Conservation (phyloP, 1,140 invertebrate genomes). For the Oryctes rhinoceros region DNA sequence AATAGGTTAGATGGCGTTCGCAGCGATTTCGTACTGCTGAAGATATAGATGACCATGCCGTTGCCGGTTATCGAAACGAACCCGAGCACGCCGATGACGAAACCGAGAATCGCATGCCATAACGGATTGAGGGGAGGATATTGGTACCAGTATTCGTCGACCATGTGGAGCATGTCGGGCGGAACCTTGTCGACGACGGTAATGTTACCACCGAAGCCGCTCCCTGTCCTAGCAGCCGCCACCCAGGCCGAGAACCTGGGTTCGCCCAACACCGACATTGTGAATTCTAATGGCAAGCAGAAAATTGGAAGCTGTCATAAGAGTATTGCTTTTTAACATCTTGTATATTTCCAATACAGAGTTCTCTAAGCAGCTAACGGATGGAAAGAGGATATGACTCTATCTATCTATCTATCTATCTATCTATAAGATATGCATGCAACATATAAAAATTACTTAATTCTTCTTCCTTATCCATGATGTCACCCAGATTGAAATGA, state of each 20-base stretch:
- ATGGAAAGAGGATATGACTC: too few relatives aligned
- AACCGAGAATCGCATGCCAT: conserved; percentile 81
- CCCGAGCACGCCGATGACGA: conserved; percentile 77
- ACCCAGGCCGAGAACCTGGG: conserved; percentile 59
- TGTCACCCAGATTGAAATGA: too few relatives aligned
- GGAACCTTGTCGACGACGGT: conserved; percentile 79
- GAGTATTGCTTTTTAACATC: not conserved
- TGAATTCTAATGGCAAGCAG: conserved; percentile 39
- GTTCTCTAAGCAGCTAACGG: too few relatives aligned
- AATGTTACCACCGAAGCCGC: conserved; percentile 65
- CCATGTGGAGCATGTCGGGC: conserved; percentile 76
- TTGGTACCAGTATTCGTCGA: conserved; percentile 78
- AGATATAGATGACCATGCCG: conserved; percentile 87
- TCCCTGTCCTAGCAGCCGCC: conserved; percentile 47
- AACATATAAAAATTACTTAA: too few relatives aligned
- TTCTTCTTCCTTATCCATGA: too few relatives aligned
- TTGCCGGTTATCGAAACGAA: conserved; percentile 80
- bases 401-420: too few relatives aligned
- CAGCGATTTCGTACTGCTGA: conserved; percentile 77
- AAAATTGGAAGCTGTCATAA: not conserved
- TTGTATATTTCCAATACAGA: too few relatives aligned
- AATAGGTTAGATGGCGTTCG: conserved; percentile 86
- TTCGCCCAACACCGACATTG: conserved; percentile 60
- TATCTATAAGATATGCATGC: too few relatives aligned
- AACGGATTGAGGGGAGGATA: conserved; percentile 80